phyloP scores from a whole-genome alignment of 2,888 invertebrate genomes.

The Spilosoma lubricipeda region DNA sequence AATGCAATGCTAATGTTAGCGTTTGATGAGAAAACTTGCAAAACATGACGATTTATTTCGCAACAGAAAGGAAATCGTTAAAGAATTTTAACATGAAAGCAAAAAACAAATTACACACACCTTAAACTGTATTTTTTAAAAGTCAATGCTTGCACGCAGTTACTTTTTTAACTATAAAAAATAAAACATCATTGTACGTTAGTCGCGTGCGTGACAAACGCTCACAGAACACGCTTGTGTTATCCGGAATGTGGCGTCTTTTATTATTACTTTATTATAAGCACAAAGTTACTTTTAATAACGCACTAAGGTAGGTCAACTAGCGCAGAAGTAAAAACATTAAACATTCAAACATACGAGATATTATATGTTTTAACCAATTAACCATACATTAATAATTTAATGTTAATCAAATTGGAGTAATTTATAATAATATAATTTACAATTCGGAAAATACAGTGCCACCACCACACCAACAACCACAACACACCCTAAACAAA shows the following conservation, averaged over 20 bases:
- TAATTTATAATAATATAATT: too few species aligned
- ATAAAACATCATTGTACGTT: slow-evolving; percentile 51
- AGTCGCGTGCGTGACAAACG: slow-evolving; percentile 65
- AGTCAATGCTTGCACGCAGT: slow-evolving; percentile 59
- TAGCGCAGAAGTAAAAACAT: slow-evolving; percentile 7
- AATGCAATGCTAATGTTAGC: neutral
- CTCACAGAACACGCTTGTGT: slow-evolving; percentile 47
- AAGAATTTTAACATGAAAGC: slow-evolving; percentile 52
- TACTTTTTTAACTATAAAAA: slow-evolving; percentile 48
- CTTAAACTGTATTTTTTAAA: slow-evolving; percentile 53
- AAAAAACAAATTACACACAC: slow-evolving; percentile 60
- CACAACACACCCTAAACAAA: too few species aligned
- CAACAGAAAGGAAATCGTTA: slow-evolving; percentile 64
- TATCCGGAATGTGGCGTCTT: slow-evolving; percentile 51
- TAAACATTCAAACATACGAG: neutral
- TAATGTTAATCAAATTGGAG: too few species aligned
- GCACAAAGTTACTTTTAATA: slow-evolving; percentile 29
- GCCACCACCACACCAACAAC: too few species aligned
- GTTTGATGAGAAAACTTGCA: slow-evolving; percentile 42
- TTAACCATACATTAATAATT: too few species aligned
- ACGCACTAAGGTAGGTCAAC: slow-evolving; percentile 22
- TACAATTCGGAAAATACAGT: too few species aligned
- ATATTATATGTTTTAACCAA: too few species aligned
- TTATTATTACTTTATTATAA: slow-evolving; percentile 44
- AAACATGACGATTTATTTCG: slow-evolving; percentile 58